Conservation (phyloP, 2,888 invertebrate species). For the Alloscopus bannaensis region DNA sequence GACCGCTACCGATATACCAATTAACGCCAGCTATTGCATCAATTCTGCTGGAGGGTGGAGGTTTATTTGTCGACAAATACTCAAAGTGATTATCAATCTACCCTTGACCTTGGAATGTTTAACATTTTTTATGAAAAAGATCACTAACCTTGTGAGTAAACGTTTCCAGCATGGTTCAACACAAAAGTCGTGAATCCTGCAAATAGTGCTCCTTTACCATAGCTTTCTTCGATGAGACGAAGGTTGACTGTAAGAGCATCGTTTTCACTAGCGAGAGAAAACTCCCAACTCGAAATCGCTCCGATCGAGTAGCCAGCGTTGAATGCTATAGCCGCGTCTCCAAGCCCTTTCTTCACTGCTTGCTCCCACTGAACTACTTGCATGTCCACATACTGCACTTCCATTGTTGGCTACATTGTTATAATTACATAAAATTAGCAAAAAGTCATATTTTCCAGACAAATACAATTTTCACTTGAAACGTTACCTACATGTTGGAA, state of each 20-base stretch:
- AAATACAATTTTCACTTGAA: not conserved
- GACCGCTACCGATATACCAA: too few relatives aligned
- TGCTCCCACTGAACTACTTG: constrained; percentile 54
- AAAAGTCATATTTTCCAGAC: not conserved
- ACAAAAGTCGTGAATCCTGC: constrained; percentile 46
- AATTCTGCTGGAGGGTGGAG: too few relatives aligned
- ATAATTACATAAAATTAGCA: not conserved
- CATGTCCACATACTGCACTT: constrained; percentile 52
- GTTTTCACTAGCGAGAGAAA: constrained; percentile 40
- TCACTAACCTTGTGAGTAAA: constrained; percentile 41
- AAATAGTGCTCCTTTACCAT: constrained; percentile 41
- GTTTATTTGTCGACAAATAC: too few relatives aligned
- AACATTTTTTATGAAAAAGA: not conserved
- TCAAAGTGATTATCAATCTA: too few relatives aligned
- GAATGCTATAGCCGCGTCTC: constrained; percentile 32
- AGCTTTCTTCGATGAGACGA: constrained; percentile 38
- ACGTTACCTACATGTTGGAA: constrained; percentile 38
- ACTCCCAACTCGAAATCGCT: constrained; percentile 45
- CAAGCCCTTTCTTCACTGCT: constrained; percentile 27
- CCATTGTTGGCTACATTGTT: constrained; percentile 36
- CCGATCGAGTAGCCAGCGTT: constrained; percentile 39
- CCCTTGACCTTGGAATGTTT: too few relatives aligned
- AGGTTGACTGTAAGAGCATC: constrained; percentile 38
- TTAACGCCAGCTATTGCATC: too few relatives aligned
- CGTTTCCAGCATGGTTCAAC: constrained; percentile 29